phyloP scores from a whole-genome alignment of 2,888 invertebrate genomes.

The Dryococelus australis region DNA sequence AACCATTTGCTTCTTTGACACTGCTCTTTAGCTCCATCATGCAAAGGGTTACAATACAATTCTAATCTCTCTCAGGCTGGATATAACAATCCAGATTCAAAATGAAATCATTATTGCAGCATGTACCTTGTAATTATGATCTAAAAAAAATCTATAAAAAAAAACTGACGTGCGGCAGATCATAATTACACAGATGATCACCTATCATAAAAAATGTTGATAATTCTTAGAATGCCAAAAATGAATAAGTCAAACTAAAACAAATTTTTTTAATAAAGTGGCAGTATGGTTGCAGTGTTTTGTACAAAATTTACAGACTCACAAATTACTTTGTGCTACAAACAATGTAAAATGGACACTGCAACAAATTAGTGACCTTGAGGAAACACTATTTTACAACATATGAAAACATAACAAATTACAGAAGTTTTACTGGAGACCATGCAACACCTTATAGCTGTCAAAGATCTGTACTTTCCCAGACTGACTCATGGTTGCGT shows the following conservation, averaged over 20 bases:
- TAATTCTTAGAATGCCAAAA: background rate
- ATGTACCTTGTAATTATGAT: too few relatives aligned
- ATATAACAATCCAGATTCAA: too few relatives aligned
- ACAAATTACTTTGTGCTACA: background rate
- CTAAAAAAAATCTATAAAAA: too few relatives aligned
- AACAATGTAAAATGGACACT: background rate
- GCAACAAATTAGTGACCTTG: background rate
- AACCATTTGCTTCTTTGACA: too few relatives aligned
- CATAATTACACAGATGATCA: background rate
- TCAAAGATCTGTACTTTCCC: conserved; percentile 58
- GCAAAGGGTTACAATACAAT: too few relatives aligned
- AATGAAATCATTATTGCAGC: too few relatives aligned
- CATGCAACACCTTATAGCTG: background rate
- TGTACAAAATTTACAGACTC: background rate
- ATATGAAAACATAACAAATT: background rate
- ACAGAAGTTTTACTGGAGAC: background rate
- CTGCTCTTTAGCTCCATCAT: too few relatives aligned
- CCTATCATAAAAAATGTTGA: background rate
- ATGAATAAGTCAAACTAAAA: background rate
- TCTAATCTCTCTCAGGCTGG: too few relatives aligned
- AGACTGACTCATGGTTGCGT: conserved; percentile 48
- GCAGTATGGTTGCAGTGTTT: background rate
- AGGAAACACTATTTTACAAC: background rate
- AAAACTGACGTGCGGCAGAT: background rate
- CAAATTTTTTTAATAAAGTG: background rate